A percentile compares a stretch with the other conserved stretches of the same genome.
These are phyloP conservation scores for Phrixothrix hirtus DNA, from an alignment of 2,888 invertebrate genomes.

Conservation along the genomic window DNA sequence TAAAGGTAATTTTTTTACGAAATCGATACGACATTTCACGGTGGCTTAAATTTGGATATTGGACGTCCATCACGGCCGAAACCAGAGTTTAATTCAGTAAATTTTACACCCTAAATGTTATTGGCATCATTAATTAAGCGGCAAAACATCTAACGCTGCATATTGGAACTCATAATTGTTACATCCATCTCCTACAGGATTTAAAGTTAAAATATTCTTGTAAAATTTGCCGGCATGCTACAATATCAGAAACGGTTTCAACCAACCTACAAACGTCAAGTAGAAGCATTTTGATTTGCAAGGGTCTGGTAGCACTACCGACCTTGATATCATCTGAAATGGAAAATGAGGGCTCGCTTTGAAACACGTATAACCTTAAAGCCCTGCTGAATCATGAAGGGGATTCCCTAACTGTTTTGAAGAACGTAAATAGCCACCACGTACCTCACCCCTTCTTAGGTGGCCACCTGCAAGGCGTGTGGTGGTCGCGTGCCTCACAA, in stretches of 20 bases:
- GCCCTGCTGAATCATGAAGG: conserved; percentile 32
- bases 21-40: background rate
- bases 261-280: conserved; percentile 4
- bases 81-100: conserved; percentile 3
- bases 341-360: conserved; percentile 20
- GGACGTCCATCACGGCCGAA: background rate
- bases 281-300: conserved; percentile 5
- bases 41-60: conserved; percentile 4
- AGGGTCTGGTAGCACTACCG: conserved; percentile 5
- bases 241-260: too few species aligned
- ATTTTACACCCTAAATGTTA: conserved; percentile 11
- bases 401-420: conserved; percentile 27
- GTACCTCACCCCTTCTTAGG: conserved; percentile 37
- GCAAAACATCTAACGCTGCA: conserved; percentile 11
- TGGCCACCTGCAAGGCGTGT: conserved; percentile 40
- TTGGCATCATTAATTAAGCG: conserved; percentile 11
- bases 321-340: conserved; percentile 24
- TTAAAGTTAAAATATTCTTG: conserved; percentile 2
- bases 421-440: conserved; percentile 36
- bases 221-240: too few species aligned
- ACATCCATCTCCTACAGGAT: conserved; percentile 2
- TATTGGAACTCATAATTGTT: conserved; percentile 6
- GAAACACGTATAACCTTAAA: conserved; percentile 21
- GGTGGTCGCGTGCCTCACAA: conserved; percentile 43
- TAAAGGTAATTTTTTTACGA: background rate